Evolutionary conservation across 1,140 invertebrate species (phyloP).

Genomic region (Danaus melanippus): DNA sequence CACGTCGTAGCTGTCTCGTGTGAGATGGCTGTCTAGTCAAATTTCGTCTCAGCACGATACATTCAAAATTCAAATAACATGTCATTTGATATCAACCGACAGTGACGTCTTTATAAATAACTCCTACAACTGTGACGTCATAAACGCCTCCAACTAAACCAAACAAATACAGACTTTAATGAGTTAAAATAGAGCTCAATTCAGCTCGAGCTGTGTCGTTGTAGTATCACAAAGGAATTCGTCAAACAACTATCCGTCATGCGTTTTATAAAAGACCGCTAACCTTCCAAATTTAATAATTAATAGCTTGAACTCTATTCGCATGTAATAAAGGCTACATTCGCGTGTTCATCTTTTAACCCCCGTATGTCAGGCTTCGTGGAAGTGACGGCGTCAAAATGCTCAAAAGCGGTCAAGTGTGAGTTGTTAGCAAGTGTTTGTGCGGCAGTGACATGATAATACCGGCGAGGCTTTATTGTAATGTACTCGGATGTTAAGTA

Average conservation of each 20-base stretch:
- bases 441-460: constrained; percentile 55
- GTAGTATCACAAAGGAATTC: constrained; percentile 52
- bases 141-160: constrained; percentile 2
- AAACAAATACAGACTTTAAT: constrained; percentile 19
- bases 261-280: constrained; percentile 39
- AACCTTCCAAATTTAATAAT: constrained; percentile 21
- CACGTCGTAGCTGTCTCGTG: constrained; percentile 15
- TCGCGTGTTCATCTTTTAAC: constrained; percentile 24
- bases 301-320: constrained; percentile 19
- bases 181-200: constrained; percentile 9
- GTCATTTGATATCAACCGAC: constrained; percentile 54
- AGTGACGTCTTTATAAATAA: constrained; percentile 55
- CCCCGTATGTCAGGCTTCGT: constrained; percentile 37
- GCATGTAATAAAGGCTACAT: constrained; percentile 15
- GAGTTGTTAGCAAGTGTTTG: constrained; percentile 58
- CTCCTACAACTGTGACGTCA: constrained; percentile 12
- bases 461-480: constrained; percentile 8
- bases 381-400: constrained; percentile 54
- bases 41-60: constrained; percentile 62
- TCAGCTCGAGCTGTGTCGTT: constrained; percentile 10
- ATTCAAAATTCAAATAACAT: constrained; percentile 51
- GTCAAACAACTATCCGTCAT: constrained; percentile 58
- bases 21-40: constrained; percentile 33
- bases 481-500: too few species aligned
- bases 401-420: constrained; percentile 55